Evolutionary conservation across 2,888 invertebrate genomes (phyloP).

Genomic region (Stenoptilia bipunctidactyla): DNA sequence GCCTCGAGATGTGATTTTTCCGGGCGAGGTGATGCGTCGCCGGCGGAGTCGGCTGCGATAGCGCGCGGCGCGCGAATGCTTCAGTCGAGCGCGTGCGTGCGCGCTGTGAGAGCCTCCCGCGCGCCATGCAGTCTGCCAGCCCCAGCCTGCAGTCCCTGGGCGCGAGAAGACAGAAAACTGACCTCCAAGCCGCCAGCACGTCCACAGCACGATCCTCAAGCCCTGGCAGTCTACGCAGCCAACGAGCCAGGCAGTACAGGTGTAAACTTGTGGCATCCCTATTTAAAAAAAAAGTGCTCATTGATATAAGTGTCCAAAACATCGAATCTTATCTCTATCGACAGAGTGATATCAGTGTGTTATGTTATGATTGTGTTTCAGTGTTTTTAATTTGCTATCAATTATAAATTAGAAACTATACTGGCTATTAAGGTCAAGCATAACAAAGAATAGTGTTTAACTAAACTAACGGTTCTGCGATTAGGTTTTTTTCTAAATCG

Average conservation of each 20-base stretch:
- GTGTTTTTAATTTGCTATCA: too few relatives aligned
- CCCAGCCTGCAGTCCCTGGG: slow-evolving; percentile 37
- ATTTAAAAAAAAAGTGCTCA: too few relatives aligned
- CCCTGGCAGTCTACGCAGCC: slow-evolving; percentile 69
- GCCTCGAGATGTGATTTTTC: slow-evolving; percentile 57
- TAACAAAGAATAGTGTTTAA: too few relatives aligned
- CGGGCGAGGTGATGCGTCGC: slow-evolving; percentile 38
- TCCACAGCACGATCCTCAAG: slow-evolving; percentile 43
- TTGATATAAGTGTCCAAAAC: too few relatives aligned
- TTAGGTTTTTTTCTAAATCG: too few relatives aligned
- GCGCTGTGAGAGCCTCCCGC: slow-evolving; percentile 62
- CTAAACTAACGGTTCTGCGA: too few relatives aligned
- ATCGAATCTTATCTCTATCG: too few relatives aligned
- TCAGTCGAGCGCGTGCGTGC: slow-evolving; percentile 64
- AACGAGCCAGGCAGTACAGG: slow-evolving; percentile 66
- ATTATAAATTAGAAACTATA: too few relatives aligned
- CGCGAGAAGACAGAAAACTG: slow-evolving; percentile 71
- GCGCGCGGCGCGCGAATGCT: slow-evolving; percentile 38
- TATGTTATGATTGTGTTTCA: too few relatives aligned
- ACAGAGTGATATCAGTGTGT: too few relatives aligned
- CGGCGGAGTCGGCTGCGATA: slow-evolving; percentile 27
- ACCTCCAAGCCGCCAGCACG: slow-evolving; percentile 59
- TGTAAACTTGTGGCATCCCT: slow-evolving; percentile 17
- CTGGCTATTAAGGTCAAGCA: too few relatives aligned
- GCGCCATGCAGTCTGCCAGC: slow-evolving; percentile 45